These are phyloP conservation scores for Eurois occulta DNA, from an alignment of 2,888 invertebrate genomes.

Conservation along the genomic window DNA sequence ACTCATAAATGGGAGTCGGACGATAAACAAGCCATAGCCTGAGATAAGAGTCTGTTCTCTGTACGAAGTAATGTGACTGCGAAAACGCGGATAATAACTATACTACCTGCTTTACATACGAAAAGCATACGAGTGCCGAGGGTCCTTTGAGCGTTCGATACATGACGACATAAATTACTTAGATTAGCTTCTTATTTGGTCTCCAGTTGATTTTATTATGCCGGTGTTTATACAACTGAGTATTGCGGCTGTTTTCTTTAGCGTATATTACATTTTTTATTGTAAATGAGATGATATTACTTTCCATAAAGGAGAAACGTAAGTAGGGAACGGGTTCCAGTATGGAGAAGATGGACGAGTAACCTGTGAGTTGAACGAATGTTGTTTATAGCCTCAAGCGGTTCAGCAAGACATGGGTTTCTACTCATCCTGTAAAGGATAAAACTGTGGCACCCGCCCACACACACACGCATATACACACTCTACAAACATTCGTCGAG, in stretches of 20 bases:
- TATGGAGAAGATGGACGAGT: conserved; percentile 17
- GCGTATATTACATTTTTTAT: conserved; percentile 17
- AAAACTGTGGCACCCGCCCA: conserved; percentile 24
- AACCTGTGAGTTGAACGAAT: conserved; percentile 51
- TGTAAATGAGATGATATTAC: conserved; percentile 34
- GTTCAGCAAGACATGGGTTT: conserved; percentile 49
- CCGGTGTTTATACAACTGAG: conserved; percentile 45
- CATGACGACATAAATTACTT: conserved; percentile 56
- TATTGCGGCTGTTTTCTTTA: conserved; percentile 30
- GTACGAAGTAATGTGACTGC: conserved; percentile 77
- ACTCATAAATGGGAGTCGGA: conserved; percentile 87
- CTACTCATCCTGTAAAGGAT: conserved; percentile 39
- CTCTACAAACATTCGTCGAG: conserved; percentile 9
- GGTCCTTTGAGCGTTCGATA: conserved; percentile 54
- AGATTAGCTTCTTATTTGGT: conserved; percentile 57
- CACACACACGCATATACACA: not conserved
- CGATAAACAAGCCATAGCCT: conserved; percentile 87
- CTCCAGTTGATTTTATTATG: conserved; percentile 48
- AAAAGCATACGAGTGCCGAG: conserved; percentile 63
- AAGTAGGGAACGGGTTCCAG: conserved; percentile 13
- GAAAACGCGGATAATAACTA: conserved; percentile 74
- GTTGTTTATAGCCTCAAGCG: conserved; percentile 56
- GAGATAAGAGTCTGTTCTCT: conserved; percentile 82
- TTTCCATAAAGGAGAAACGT: conserved; percentile 34
- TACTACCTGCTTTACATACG: conserved; percentile 70